These are phyloP conservation scores for Lepidochrysops patricia DNA, from an alignment of 2,888 invertebrate species.

Conservation along the genomic window DNA sequence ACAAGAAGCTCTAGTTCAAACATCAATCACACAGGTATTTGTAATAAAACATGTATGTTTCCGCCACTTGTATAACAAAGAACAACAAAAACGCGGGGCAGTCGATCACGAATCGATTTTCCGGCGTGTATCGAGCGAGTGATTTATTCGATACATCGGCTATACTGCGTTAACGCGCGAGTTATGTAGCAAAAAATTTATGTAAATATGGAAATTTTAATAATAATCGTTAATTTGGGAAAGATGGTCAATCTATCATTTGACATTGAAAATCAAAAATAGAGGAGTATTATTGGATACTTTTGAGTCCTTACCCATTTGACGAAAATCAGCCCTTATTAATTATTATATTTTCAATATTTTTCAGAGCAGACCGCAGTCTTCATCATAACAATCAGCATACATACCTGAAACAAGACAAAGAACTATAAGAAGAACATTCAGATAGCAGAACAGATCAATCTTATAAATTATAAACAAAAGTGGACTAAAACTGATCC, in stretches of 20 bases:
- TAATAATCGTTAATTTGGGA: too few species aligned
- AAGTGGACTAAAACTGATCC: background rate
- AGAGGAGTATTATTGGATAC: too few species aligned
- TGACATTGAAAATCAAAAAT: too few species aligned
- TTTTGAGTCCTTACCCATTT: too few species aligned
- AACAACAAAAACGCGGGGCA: constrained; percentile 19
- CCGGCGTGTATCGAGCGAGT: constrained; percentile 54
- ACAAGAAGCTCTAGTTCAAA: too few species aligned
- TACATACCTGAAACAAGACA: constrained; percentile 6
- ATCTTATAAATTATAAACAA: background rate
- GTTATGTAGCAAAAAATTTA: background rate
- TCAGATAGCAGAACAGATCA: background rate
- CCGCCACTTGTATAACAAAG: background rate
- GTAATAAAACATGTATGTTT: background rate
- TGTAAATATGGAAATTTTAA: too few species aligned
- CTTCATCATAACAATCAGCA: background rate
- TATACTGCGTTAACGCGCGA: constrained; percentile 27
- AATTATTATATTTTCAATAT: too few species aligned
- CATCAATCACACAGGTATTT: too few species aligned
- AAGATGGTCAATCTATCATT: too few species aligned
- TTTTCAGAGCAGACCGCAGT: too few species aligned
- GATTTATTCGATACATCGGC: constrained; percentile 57
- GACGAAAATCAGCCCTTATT: too few species aligned
- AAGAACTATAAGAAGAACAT: background rate
- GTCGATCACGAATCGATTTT: constrained; percentile 57